A percentile compares a stretch with the other conserved stretches of the same genome.
These are phyloP conservation scores for Halocynthia aurantium DNA, from an alignment of 23 tunicate species.

Conservation along the genomic window DNA sequence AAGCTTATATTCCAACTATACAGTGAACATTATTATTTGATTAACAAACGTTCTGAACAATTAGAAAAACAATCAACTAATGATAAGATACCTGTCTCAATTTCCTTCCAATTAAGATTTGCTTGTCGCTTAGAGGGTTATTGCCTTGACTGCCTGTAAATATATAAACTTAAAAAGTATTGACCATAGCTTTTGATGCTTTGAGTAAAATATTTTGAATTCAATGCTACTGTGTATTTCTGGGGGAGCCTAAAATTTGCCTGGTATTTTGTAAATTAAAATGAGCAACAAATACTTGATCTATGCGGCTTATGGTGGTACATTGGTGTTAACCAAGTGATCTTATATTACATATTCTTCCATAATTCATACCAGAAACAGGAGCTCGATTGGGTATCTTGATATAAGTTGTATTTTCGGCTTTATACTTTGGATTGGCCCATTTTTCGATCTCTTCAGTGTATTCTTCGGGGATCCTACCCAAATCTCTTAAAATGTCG, in stretches of 20 bases:
- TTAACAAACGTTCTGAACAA: not conserved
- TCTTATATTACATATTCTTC: too few relatives aligned
- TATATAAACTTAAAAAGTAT: too few relatives aligned
- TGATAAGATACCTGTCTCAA: slow-evolving; percentile 7
- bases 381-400: not conserved
- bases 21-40: not conserved
- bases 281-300: too few relatives aligned
- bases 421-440: slow-evolving; percentile 2
- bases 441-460: slow-evolving; percentile 37
- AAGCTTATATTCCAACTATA: slow-evolving; percentile 24
- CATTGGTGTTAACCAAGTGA: too few relatives aligned
- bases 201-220: too few relatives aligned
- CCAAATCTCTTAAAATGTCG: slow-evolving; percentile 22
- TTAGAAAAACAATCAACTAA: too few relatives aligned
- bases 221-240: too few relatives aligned
- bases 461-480: slow-evolving; percentile 31
- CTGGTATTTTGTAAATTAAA: too few relatives aligned
- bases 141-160: slow-evolving; percentile 12
- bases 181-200: too few relatives aligned
- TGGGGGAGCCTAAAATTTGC: too few relatives aligned
- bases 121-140: slow-evolving; percentile 11
- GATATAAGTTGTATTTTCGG: slow-evolving; percentile 7
- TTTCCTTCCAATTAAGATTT: slow-evolving; percentile 31
- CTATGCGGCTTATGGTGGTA: too few relatives aligned
- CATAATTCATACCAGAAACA: too few relatives aligned